Conservation (phyloP, 2,113 vertebrate genomes). For the Heloderma charlesbogerti region DNA sequence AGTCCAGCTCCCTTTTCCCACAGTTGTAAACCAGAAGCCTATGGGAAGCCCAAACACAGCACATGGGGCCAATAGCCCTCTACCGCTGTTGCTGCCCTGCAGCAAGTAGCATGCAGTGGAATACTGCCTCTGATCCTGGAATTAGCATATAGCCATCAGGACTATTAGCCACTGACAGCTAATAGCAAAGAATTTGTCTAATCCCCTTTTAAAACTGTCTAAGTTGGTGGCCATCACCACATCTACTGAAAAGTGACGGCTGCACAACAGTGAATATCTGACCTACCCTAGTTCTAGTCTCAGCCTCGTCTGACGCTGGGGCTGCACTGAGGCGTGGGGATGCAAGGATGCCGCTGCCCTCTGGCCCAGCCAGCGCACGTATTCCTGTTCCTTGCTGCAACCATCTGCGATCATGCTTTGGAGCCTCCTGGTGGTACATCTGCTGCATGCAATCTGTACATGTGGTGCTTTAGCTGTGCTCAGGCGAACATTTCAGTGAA, state of each 20-base stretch:
- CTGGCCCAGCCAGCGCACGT: not conserved
- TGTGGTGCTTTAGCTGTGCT: not conserved
- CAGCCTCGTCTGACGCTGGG: not conserved
- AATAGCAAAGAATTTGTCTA: not conserved
- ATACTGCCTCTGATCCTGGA: not conserved
- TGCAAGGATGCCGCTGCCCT: too few species aligned
- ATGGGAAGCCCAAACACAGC: not conserved
- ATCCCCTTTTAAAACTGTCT: not conserved
- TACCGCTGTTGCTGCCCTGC: not conserved
- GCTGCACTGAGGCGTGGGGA: not conserved
- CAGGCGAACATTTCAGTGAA: not conserved
- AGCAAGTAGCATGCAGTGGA: not conserved
- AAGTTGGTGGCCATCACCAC: not conserved
- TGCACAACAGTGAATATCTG: not conserved
- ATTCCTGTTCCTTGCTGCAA: not conserved
- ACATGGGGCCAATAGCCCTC: too few species aligned
- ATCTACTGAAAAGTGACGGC: not conserved
- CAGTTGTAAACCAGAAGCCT: not conserved
- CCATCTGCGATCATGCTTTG: not conserved
- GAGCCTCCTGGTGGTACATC: conserved; percentile 1
- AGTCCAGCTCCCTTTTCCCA: not conserved
- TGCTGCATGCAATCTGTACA: not conserved
- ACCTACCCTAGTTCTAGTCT: not conserved
- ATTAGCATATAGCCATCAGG: not conserved
- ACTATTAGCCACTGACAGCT: not conserved